phyloP scores from a whole-genome alignment of 1,140 invertebrate genomes.

The Nasonia vitripennis region DNA sequence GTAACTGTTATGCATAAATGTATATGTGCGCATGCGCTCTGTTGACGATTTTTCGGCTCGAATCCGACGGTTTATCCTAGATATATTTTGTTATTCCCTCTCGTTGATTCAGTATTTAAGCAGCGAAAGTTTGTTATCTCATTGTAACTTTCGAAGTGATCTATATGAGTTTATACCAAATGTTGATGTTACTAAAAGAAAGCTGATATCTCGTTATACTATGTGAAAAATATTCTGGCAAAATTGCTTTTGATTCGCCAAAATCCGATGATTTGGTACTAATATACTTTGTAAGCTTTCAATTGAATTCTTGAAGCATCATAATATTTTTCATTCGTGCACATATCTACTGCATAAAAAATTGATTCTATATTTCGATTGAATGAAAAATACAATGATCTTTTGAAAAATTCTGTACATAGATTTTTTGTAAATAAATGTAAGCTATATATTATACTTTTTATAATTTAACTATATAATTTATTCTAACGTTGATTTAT shows the following conservation, averaged over 20 bases:
- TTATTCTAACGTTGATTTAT: background rate
- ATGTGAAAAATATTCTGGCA: background rate
- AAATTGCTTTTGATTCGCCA: background rate
- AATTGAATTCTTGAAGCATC: too few relatives aligned
- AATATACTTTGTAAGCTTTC: too few relatives aligned
- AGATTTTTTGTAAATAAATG: constrained; percentile 28
- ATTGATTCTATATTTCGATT: background rate
- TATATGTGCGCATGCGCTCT: constrained; percentile 33
- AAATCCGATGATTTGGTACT: background rate
- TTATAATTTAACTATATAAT: constrained; percentile 25
- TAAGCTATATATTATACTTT: background rate
- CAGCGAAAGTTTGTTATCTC: background rate
- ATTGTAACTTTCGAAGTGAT: background rate
- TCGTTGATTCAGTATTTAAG: background rate
- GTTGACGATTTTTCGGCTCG: background rate
- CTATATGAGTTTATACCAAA: background rate
- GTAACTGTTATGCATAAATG: constrained; percentile 41
- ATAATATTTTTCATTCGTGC: too few relatives aligned
- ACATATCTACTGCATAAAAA: too few relatives aligned
- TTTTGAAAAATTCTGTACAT: constrained; percentile 2
- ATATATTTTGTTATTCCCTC: constrained; percentile 7
- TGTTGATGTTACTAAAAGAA: background rate
- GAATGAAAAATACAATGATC: constrained; percentile 23
- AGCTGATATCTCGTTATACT: background rate
- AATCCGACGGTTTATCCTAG: background rate